Percentiles rank a stretch among this genome's conserved stretches.
Evolutionary conservation across 2,888 invertebrate species (phyloP).

Genomic region (Mesoligia furuncula): DNA sequence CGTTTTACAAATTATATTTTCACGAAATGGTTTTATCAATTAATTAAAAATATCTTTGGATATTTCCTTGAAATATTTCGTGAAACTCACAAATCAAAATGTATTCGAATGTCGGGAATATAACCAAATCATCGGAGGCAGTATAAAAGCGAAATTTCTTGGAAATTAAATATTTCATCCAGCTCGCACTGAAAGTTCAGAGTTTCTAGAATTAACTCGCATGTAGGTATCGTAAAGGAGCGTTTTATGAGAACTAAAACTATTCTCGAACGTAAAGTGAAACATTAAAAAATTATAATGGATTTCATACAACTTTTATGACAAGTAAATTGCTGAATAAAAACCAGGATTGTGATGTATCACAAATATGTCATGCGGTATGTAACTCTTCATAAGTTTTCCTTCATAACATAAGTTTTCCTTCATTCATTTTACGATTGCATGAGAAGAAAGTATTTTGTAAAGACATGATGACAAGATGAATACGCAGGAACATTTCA

Average conservation of each 20-base stretch:
- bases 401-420: not conserved
- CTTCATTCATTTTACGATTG: not conserved
- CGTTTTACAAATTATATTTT: not conserved
- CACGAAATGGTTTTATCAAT: conserved; percentile 20
- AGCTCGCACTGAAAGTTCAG: not conserved
- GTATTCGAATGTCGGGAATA: conserved; percentile 18
- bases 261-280: conserved; percentile 28
- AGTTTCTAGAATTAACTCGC: conserved; percentile 14
- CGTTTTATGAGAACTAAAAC: conserved; percentile 33
- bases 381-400: not conserved
- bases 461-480: not conserved
- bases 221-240: conserved; percentile 26
- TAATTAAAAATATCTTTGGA: not conserved
- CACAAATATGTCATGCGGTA: not conserved
- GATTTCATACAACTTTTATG: conserved; percentile 11
- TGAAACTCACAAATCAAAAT: conserved; percentile 19
- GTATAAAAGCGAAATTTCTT: conserved; percentile 5
- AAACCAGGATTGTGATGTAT: not conserved
- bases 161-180: conserved; percentile 20
- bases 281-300: conserved; percentile 27
- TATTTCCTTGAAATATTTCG: conserved; percentile 11
- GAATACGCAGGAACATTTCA: not conserved
- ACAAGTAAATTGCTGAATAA: conserved; percentile 5
- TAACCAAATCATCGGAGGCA: conserved; percentile 33
- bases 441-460: not conserved